phyloP scores from a whole-genome alignment of 1,140 invertebrate species.

The Steinernema khuongi region DNA sequence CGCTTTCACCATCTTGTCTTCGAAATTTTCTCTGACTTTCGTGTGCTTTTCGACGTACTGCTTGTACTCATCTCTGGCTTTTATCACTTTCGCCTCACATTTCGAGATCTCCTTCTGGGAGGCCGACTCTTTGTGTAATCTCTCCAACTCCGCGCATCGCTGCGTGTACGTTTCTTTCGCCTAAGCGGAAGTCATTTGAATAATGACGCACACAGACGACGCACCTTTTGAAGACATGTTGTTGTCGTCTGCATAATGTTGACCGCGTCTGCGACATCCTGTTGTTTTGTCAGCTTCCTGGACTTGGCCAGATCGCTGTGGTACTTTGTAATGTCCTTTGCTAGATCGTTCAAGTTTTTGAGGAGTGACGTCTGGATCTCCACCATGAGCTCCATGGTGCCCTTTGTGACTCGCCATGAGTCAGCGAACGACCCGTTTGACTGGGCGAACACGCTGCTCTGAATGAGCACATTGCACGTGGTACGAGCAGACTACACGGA shows the following conservation, averaged over 20 bases:
- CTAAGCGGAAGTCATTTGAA: slow-evolving; percentile 30
- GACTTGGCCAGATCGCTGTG: slow-evolving; percentile 50
- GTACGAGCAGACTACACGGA: slow-evolving; percentile 17
- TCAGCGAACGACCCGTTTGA: slow-evolving; percentile 46
- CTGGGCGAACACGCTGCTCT: slow-evolving; percentile 22
- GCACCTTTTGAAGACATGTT: slow-evolving; percentile 57
- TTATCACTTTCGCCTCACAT: slow-evolving; percentile 39
- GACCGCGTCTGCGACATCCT: slow-evolving; percentile 53
- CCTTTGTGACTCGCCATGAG: slow-evolving; percentile 53
- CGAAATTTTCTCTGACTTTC: slow-evolving; percentile 49
- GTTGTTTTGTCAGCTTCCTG: slow-evolving; percentile 49
- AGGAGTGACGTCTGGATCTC: slow-evolving; percentile 50
- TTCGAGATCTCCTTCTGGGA: slow-evolving; percentile 20
- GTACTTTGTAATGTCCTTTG: slow-evolving; percentile 44
- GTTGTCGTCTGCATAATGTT: slow-evolving; percentile 59
- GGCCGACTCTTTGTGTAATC: slow-evolving; percentile 41
- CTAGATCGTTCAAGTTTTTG: slow-evolving; percentile 49
- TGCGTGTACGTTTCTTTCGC: slow-evolving; percentile 55
- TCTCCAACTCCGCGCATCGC: slow-evolving; percentile 47
- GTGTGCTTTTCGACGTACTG: slow-evolving; percentile 56
- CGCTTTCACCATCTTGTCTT: slow-evolving; percentile 50
- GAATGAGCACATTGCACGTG: not conserved
- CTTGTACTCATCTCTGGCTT: slow-evolving; percentile 55
- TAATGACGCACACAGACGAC: slow-evolving; percentile 15
- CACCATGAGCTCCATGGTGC: slow-evolving; percentile 51